phyloP scores from a whole-genome alignment of 2,888 invertebrate species.

The Chromoteleia sp. region DNA sequence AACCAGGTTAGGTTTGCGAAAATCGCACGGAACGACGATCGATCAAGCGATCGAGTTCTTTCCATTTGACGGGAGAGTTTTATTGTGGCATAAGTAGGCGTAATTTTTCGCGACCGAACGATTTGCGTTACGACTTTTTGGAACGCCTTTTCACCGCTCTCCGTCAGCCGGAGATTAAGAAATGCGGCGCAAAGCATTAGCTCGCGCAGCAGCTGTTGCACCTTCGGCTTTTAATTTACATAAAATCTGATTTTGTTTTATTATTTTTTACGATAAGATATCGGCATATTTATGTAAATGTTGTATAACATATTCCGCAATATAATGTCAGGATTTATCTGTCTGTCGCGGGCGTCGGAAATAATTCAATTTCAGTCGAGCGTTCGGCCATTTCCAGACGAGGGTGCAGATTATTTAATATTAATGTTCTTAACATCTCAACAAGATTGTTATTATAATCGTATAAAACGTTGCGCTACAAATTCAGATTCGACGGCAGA shows the following conservation, averaged over 20 bases:
- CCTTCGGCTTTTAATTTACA: conserved; percentile 34
- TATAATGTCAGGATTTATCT: conserved; percentile 11
- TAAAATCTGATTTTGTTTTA: conserved; percentile 20
- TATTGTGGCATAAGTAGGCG: too few relatives aligned
- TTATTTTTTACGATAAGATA: conserved; percentile 31
- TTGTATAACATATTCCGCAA: conserved; percentile 28
- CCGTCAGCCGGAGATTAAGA: conserved; percentile 23
- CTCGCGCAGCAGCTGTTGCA: conserved; percentile 39
- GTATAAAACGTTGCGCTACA: too few relatives aligned
- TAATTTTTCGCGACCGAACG: conserved; percentile 6
- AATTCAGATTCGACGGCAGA: too few relatives aligned
- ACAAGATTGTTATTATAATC: too few relatives aligned
- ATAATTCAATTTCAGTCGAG: conserved; percentile 25
- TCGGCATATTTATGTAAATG: conserved; percentile 38
- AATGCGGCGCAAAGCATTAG: conserved; percentile 30
- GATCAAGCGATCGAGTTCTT: too few relatives aligned
- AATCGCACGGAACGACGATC: too few relatives aligned
- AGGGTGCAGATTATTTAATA: conserved; percentile 8
- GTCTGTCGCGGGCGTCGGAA: conserved; percentile 16
- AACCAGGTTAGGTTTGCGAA: too few relatives aligned
- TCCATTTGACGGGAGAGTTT: too few relatives aligned
- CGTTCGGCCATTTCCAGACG: neutral
- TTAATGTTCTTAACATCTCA: too few relatives aligned
- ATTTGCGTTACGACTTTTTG: conserved; percentile 9
- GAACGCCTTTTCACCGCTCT: neutral